These are phyloP conservation scores for Amphipyra berbera DNA, from an alignment of 2,888 invertebrate species.

Conservation along the genomic window DNA sequence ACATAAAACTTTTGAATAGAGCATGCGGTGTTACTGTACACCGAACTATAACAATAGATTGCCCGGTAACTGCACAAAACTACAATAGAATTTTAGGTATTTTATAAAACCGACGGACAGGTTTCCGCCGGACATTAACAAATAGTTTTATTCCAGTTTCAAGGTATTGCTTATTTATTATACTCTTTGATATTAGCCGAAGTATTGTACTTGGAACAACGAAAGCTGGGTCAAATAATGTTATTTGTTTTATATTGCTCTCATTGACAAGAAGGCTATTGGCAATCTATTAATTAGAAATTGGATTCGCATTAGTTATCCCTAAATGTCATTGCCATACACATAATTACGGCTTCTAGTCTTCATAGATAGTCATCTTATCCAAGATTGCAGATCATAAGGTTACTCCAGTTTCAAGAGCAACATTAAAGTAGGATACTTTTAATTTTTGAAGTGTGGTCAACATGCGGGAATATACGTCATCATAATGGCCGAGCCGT, in stretches of 20 bases:
- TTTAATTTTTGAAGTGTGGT: constrained; percentile 24
- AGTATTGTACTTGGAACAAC: not conserved
- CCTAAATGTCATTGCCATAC: no score
- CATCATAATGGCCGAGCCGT: constrained; percentile 36
- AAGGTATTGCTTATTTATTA: constrained; percentile 17
- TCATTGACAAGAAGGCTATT: no score
- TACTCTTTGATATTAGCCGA: not conserved
- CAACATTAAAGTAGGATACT: constrained; percentile 11
- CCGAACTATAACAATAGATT: constrained; percentile 39
- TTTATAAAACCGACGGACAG: constrained; percentile 29
- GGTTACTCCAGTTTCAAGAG: constrained; percentile 12
- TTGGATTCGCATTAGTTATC: no score
- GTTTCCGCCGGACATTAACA: constrained; percentile 15
- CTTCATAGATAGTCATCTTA: no score
- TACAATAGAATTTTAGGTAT: constrained; percentile 38
- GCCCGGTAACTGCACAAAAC: constrained; percentile 26
- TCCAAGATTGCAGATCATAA: not conserved
- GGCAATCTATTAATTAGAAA: no score
- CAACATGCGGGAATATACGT: constrained; percentile 44
- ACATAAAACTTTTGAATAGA: constrained; percentile 42
- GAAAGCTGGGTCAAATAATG: no score
- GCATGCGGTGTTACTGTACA: constrained; percentile 27
- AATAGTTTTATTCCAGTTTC: constrained; percentile 12
- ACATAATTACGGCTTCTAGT: no score
- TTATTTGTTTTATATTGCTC: no score